Percentiles rank a stretch among this genome's conserved stretches.
These are phyloP conservation scores for Xestia xanthographa DNA, from an alignment of 2,888 invertebrate genomes.

Conservation along the genomic window DNA sequence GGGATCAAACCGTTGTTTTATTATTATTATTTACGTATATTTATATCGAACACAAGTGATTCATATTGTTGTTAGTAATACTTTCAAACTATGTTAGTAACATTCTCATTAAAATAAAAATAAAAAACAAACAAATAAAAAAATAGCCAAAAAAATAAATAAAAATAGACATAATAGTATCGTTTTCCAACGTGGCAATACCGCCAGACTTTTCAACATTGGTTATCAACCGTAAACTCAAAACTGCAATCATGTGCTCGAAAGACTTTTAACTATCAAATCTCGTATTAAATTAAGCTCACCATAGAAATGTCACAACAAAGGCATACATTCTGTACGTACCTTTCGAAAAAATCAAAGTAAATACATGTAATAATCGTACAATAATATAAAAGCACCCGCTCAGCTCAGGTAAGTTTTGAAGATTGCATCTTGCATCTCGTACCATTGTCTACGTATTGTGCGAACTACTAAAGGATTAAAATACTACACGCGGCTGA, in stretches of 20 bases:
- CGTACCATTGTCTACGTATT: constrained; percentile 37
- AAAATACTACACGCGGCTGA: constrained; percentile 34
- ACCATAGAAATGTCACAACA: constrained; percentile 22
- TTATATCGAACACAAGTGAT: too few species aligned
- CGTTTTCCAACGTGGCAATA: neutral
- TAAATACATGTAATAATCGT: constrained; percentile 5
- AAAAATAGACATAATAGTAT: too few species aligned
- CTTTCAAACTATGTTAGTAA: too few species aligned
- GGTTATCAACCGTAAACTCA: neutral
- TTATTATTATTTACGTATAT: too few species aligned
- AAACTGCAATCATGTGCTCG: constrained; percentile 9
- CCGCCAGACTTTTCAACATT: neutral
- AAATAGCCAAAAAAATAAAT: too few species aligned
- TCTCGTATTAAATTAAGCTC: constrained; percentile 2
- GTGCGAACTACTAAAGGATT: constrained; percentile 40
- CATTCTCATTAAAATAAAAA: too few species aligned
- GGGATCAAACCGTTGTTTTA: too few species aligned
- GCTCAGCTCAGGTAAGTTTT: constrained; percentile 22
- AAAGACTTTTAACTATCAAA: neutral
- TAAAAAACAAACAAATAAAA: too few species aligned
- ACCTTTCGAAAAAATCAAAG: constrained; percentile 11
- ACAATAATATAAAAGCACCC: constrained; percentile 17
- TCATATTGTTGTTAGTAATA: too few species aligned
- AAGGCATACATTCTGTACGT: constrained; percentile 2
- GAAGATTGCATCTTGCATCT: constrained; percentile 50